These are phyloP conservation scores for Eupsittula cactorum DNA, from an alignment of 2,113 vertebrate species.

Conservation along the genomic window DNA sequence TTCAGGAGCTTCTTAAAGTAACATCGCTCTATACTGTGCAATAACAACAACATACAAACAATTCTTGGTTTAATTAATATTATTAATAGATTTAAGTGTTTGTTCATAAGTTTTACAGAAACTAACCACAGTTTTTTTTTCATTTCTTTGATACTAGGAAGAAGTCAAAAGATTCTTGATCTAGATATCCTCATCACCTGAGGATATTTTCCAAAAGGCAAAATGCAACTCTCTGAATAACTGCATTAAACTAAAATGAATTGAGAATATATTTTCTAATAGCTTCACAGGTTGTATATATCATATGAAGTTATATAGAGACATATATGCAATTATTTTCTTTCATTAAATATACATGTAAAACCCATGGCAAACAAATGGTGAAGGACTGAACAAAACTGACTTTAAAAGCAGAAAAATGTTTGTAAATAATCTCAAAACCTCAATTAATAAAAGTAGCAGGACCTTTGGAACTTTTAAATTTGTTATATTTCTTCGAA, in stretches of 20 bases:
- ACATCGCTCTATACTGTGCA: not conserved
- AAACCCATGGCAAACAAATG: not conserved
- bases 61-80: not conserved
- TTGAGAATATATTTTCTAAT: not conserved
- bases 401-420: not conserved
- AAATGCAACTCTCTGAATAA: not conserved
- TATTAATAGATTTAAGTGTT: not conserved
- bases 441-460: not conserved
- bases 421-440: not conserved
- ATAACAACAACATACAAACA: not conserved
- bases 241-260: not conserved
- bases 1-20: slow-evolving; percentile 3
- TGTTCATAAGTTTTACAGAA: not conserved
- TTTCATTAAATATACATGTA: not conserved
- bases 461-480: not conserved
- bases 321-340: not conserved
- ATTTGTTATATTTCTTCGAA: not conserved
- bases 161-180: not conserved
- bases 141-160: not conserved
- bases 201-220: not conserved
- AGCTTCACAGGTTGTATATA: not conserved
- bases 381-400: not conserved
- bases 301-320: not conserved
- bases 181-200: not conserved
- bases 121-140: not conserved